A percentile compares a stretch with the other conserved stretches of the same genome.
Evolutionary conservation across 2,113 vertebrate species (phyloP).

Genomic region (Odocoileus virginianus): DNA sequence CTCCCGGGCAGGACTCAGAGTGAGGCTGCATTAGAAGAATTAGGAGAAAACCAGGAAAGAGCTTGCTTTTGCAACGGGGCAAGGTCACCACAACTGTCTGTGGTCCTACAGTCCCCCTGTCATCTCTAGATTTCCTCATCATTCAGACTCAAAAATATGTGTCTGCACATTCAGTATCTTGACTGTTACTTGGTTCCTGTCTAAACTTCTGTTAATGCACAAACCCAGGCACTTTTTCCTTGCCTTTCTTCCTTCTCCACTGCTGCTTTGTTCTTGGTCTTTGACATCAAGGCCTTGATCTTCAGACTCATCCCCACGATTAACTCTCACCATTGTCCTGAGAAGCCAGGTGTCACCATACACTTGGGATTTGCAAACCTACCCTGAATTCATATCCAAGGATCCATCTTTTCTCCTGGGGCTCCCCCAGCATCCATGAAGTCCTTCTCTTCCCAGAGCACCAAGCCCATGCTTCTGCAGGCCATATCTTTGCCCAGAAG

Average conservation of each 20-base stretch:
- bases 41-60: background rate
- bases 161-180: background rate
- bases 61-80: background rate
- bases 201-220: background rate
- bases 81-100: background rate
- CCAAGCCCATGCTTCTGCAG: slow-evolving; percentile 83
- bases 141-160: background rate
- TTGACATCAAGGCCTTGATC: background rate
- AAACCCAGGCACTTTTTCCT: background rate
- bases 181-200: slow-evolving; percentile 44
- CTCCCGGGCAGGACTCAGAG: background rate
- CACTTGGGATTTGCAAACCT: slow-evolving; percentile 85
- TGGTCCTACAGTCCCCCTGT: background rate
- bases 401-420: slow-evolving; percentile 81
- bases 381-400: slow-evolving; percentile 87
- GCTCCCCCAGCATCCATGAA: slow-evolving; percentile 79
- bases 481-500: slow-evolving; percentile 84
- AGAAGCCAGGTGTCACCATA: background rate
- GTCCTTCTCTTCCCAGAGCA: slow-evolving; percentile 82
- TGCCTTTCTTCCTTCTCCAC: slow-evolving; percentile 52
- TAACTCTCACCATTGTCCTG: slow-evolving; percentile 56
- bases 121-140: background rate
- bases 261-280: background rate
- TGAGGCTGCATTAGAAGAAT: background rate
- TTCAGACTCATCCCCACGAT: slow-evolving; percentile 12